Conservation (phyloP, 2,113 vertebrate species). For the Smithornis capensis region DNA sequence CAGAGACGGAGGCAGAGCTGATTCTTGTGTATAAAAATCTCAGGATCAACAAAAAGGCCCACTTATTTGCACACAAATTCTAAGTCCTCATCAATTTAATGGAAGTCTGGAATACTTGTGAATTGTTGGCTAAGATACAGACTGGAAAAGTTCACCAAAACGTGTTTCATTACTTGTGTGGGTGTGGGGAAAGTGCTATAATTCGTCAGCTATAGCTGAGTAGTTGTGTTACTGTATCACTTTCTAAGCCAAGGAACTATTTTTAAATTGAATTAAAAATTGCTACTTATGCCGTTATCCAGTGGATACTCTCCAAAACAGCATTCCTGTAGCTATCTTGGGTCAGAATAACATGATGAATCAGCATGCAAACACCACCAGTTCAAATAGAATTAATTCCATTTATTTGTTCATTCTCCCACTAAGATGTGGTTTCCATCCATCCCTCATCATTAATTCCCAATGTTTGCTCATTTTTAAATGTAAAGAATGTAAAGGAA, state of each 20-base stretch:
- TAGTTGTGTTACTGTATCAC: slow-evolving; percentile 33
- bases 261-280: slow-evolving; percentile 48
- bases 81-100: slow-evolving; percentile 13
- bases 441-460: neutral
- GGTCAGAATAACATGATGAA: slow-evolving; percentile 32
- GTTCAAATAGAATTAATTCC: slow-evolving; percentile 22
- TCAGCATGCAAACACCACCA: slow-evolving; percentile 34
- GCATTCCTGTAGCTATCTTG: slow-evolving; percentile 33
- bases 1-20: neutral
- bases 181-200: slow-evolving; percentile 1
- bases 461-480: neutral
- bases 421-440: neutral
- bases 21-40: neutral
- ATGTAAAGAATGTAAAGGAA: neutral
- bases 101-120: neutral
- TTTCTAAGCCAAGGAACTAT: slow-evolving; percentile 44
- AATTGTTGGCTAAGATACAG: slow-evolving; percentile 1
- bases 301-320: slow-evolving; percentile 48
- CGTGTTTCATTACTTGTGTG: slow-evolving; percentile 20
- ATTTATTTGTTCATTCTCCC: neutral
- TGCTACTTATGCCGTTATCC: slow-evolving; percentile 28
- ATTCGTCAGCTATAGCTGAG: slow-evolving; percentile 4
- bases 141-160: neutral
- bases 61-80: neutral
- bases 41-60: neutral